phyloP scores from a whole-genome alignment of 2,797 vertebrate genomes.

The Cossypha polioptera region DNA sequence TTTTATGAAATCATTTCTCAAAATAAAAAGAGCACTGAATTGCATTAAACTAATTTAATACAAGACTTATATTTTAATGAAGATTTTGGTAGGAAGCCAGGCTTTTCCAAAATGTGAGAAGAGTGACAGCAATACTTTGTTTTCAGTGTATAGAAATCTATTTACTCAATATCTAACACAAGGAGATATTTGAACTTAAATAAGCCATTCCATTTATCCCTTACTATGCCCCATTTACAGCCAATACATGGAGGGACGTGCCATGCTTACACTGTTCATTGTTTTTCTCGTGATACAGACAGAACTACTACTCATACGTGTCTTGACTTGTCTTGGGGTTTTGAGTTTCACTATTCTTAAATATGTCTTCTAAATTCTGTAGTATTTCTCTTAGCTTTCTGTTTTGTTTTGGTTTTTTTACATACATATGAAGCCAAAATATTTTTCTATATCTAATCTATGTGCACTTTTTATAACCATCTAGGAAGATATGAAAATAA shows the following conservation, averaged over 20 bases:
- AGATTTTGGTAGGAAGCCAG: background rate
- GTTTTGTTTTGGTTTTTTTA: background rate
- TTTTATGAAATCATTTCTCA: background rate
- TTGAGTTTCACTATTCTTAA: background rate
- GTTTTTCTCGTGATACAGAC: fast-evolving
- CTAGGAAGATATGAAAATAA: background rate
- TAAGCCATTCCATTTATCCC: background rate
- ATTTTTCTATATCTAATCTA: background rate
- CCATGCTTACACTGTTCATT: background rate
- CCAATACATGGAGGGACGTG: fast-evolving
- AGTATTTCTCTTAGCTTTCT: background rate
- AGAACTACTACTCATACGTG: background rate
- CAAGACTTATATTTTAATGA: background rate
- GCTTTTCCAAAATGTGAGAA: background rate
- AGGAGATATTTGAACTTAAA: background rate
- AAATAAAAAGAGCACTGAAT: background rate
- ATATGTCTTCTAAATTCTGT: background rate
- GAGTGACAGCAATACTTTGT: background rate
- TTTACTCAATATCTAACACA: background rate
- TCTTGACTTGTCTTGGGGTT: background rate
- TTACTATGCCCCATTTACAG: background rate
- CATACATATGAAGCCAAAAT: background rate
- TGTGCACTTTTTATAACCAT: background rate
- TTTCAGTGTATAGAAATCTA: background rate
- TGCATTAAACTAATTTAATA: background rate